These are phyloP conservation scores for Indri indri DNA, from an alignment of 2,113 vertebrate genomes.

Conservation along the genomic window DNA sequence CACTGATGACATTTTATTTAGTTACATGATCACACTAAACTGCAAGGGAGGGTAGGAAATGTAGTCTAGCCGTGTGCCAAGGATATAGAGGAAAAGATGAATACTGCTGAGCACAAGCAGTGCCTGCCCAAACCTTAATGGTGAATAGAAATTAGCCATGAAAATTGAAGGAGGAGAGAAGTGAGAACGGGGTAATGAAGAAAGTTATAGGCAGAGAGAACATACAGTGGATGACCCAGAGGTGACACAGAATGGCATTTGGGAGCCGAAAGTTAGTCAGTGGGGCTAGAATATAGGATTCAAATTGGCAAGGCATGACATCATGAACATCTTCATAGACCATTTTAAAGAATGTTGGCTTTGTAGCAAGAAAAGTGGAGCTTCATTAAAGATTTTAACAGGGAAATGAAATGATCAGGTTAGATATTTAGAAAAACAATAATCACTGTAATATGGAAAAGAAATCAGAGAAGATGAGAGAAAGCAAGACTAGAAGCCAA, in stretches of 20 bases:
- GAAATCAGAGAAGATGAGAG: neutral
- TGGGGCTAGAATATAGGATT: neutral
- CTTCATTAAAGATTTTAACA: neutral
- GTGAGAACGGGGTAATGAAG: neutral
- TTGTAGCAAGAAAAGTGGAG: neutral
- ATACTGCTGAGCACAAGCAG: neutral
- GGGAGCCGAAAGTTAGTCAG: neutral
- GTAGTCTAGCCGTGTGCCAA: neutral
- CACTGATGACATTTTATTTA: neutral
- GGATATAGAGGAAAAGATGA: neutral
- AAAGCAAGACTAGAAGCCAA: neutral
- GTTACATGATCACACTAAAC: neutral
- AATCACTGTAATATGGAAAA: neutral
- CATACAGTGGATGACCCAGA: neutral
- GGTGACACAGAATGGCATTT: neutral
- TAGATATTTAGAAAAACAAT: neutral
- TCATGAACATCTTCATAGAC: neutral
- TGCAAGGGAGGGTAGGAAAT: neutral
- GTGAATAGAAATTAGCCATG: neutral
- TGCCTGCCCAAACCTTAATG: neutral
- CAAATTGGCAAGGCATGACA: neutral
- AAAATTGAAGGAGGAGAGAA: neutral
- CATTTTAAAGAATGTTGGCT: conserved; percentile 17
- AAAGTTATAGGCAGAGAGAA: neutral
- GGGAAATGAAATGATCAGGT: neutral